Percentiles rank a stretch among this genome's conserved stretches.
Evolutionary conservation across 1,140 invertebrate species (phyloP).

Genomic region (Habropoda laboriosa): DNA sequence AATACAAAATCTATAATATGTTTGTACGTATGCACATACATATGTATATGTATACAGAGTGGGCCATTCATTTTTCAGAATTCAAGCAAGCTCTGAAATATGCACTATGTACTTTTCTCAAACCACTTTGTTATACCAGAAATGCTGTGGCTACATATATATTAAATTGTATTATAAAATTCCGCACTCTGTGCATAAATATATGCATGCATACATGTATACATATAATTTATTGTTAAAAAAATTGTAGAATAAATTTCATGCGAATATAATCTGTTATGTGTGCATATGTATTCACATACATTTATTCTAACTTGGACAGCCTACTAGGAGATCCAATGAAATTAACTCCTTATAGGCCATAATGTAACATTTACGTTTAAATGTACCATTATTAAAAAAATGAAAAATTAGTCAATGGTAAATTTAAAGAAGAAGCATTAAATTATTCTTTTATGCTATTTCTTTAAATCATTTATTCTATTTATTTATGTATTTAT

Average conservation of each 20-base stretch:
- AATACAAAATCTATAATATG: slow-evolving; percentile 17
- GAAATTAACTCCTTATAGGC: background rate
- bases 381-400: background rate
- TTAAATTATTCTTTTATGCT: slow-evolving; percentile 1
- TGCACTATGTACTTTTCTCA: background rate
- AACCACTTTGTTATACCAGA: background rate
- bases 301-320: slow-evolving; percentile 1
- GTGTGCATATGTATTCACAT: slow-evolving; percentile 6
- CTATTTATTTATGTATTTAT: slow-evolving; percentile 5
- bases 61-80: slow-evolving; percentile 10
- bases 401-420: background rate
- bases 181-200: slow-evolving; percentile 16
- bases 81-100: background rate
- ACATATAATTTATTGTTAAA: slow-evolving; percentile 36
- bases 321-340: background rate
- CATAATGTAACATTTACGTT: background rate
- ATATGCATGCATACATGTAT: slow-evolving; percentile 30
- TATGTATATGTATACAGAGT: slow-evolving; percentile 24
- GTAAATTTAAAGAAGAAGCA: background rate
- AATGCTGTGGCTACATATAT: background rate
- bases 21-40: slow-evolving; percentile 31
- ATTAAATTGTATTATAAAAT: slow-evolving; percentile 8
- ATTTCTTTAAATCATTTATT: background rate
- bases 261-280: slow-evolving; percentile 30
- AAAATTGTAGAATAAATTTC: slow-evolving; percentile 27